Evolutionary conservation across 2,797 vertebrate species (phyloP), one percentile per base, ranked within the genome.

Genomic region (Megalops cyprinoides): DNA sequence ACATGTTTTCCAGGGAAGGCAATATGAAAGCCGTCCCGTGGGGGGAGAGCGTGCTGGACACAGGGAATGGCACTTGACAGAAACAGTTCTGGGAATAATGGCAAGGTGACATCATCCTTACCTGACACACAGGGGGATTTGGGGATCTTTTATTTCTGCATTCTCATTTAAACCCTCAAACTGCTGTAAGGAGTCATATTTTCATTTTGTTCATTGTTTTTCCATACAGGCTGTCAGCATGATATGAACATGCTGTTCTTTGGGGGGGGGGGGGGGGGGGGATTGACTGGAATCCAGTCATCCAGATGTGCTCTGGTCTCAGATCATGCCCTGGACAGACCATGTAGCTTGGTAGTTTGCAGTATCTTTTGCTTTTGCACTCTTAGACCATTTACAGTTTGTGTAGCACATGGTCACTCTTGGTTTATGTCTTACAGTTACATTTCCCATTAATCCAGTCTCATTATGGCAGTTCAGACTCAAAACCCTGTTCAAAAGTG

Each of bases 181-280:
- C 60, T 76, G 80, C 77, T 46, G 76, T 84, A 77, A 84, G 81
- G 77, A 85, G 85, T 83, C 67, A 79, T 58, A 9, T 74, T 82
- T 88, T 83, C 79, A 87, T 85, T 86, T 81, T 81, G 37, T 77
- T 60, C 80, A 65, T 82, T 86, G 62, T 79, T 58, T 51, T 78
- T 80, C 81, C 75, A 84, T 62, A 81, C 60, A 78, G 76, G 83
- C 84, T 81, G 82, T 86, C 83, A 80, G 58, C 78, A 67, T 80
- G 46, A 83, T n/a, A 62, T 80, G 67, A 65, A 79, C 18, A 58
- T 77, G 25, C 74, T 77, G 69, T 65, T 44, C 60, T 65, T 42
- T 62, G 20, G 39, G 77, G 39, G 48, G 42, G 56, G 48, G n/a
- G n/a, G n/a, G n/a, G n/a, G n/a, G n/a, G n/a, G n/a, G n/a, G n/a